Evolutionary conservation across 2,888 invertebrate species (phyloP).

Genomic region (Isoperla grammatica): DNA sequence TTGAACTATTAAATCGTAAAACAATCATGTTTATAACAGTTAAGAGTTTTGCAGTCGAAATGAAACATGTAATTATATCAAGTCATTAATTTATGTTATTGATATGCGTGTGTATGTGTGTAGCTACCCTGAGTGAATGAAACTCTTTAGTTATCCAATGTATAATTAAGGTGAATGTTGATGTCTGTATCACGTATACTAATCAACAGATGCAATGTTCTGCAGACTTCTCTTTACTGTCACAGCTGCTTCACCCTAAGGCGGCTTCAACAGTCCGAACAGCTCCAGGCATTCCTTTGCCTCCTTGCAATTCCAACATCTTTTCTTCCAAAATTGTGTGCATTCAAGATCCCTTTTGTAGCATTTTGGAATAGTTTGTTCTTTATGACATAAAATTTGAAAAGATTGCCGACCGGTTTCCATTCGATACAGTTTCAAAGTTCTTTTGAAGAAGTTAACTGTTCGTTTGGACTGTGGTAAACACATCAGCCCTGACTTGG

Average conservation of each 20-base stretch:
- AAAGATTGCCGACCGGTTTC: slow-evolving; percentile 11
- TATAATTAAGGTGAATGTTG: too few species aligned
- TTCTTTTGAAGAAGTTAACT: slow-evolving; percentile 11
- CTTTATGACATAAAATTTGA: slow-evolving; percentile 8
- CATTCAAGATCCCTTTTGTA: slow-evolving; percentile 15
- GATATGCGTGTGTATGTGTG: too few species aligned
- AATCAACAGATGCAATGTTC: too few species aligned
- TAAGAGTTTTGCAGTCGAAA: too few species aligned
- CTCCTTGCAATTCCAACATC: background rate
- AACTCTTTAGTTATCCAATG: too few species aligned
- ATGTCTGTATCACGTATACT: too few species aligned
- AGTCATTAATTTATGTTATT: too few species aligned
- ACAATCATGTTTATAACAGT: too few species aligned
- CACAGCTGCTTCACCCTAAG: background rate
- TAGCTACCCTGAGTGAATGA: too few species aligned
- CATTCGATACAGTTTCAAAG: background rate
- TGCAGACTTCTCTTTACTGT: too few species aligned
- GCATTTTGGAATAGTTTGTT: background rate
- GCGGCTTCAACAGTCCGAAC: background rate
- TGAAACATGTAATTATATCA: too few species aligned
- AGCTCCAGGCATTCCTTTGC: slow-evolving; percentile 8
- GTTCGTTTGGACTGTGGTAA: slow-evolving; percentile 13
- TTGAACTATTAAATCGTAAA: too few species aligned
- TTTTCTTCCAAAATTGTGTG: slow-evolving; percentile 11
- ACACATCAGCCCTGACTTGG: background rate